Percentiles rank a stretch among this genome's conserved stretches.
phyloP scores from a whole-genome alignment of 2,797 vertebrate species.

The Denticeps clupeoides region DNA sequence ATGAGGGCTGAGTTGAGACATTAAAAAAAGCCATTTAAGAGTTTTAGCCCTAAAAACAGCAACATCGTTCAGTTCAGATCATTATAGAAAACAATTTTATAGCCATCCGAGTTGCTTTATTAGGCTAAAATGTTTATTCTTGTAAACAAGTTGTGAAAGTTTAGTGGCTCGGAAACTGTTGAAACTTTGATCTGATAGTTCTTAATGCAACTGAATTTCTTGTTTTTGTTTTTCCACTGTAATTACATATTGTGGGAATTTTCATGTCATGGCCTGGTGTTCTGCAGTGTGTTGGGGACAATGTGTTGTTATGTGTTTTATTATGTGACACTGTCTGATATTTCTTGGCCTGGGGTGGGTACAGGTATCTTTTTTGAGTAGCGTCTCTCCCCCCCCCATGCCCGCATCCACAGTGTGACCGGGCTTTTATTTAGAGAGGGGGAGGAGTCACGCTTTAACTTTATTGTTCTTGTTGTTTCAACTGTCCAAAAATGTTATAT shows the following conservation, averaged over 20 bases:
- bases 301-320: constrained; percentile 34
- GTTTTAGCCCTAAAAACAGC: too few species aligned
- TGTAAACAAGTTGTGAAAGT: too few species aligned
- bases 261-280: constrained; percentile 34
- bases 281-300: constrained; percentile 32
- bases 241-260: constrained; percentile 27
- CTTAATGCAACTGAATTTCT: too few species aligned
- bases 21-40: too few species aligned
- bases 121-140: too few species aligned
- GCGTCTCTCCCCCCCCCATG: background rate
- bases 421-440: constrained; percentile 60
- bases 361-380: background rate
- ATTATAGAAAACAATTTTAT: too few species aligned
- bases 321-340: constrained; percentile 25
- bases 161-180: too few species aligned
- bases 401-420: too few species aligned
- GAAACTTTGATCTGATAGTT: too few species aligned
- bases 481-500: constrained; percentile 38
- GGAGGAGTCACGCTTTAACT: constrained; percentile 50
- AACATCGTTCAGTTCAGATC: too few species aligned
- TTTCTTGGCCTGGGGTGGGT: constrained; percentile 4
- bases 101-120: too few species aligned
- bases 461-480: constrained; percentile 40
- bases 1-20: too few species aligned
- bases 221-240: constrained; percentile 12